Evolutionary conservation across 2,797 vertebrate genomes (phyloP).

Genomic region (Champsocephalus esox): DNA sequence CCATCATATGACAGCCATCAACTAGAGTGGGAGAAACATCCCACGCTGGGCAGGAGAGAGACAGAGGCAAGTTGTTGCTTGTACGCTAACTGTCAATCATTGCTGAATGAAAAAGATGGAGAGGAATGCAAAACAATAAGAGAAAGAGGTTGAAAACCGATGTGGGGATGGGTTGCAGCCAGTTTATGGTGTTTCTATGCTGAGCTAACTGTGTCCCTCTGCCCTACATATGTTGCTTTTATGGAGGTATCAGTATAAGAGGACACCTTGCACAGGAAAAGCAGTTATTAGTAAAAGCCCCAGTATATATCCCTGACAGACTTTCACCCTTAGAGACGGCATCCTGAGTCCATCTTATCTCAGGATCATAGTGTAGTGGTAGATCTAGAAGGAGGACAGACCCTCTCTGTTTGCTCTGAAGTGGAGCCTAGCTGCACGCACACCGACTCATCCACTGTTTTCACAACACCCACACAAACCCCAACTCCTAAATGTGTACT

Average conservation of each 20-base stretch:
- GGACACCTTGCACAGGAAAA: constrained; percentile 30
- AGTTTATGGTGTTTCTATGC: neutral
- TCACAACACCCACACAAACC: constrained; percentile 64
- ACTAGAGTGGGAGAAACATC: constrained; percentile 36
- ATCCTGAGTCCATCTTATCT: constrained; percentile 57
- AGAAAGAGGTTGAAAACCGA: constrained; percentile 21
- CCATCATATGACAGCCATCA: constrained; percentile 57
- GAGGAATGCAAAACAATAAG: constrained; percentile 44
- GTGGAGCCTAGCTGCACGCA: constrained; percentile 34
- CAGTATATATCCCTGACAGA: constrained; percentile 27
- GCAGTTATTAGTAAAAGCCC: constrained; percentile 21
- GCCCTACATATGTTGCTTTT: constrained; percentile 12
- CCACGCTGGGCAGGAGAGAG: constrained; percentile 30
- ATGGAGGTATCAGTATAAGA: neutral
- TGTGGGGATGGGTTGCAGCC: neutral
- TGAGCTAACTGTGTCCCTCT: constrained; percentile 2
- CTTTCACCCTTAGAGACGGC: constrained; percentile 30
- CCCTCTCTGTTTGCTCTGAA: constrained; percentile 63
- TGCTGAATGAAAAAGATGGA: constrained; percentile 26
- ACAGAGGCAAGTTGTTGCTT: constrained; percentile 57
- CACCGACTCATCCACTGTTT: constrained; percentile 55
- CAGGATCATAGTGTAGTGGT: constrained; percentile 51
- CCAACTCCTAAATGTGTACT: constrained; percentile 41
- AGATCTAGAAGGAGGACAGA: constrained; percentile 62
- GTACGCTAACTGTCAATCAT: constrained; percentile 37